Evolutionary conservation across 2,113 vertebrate genomes (phyloP), one percentile per base, ranked within the genome.

Genomic region (Trochalopteron elliotii): DNA sequence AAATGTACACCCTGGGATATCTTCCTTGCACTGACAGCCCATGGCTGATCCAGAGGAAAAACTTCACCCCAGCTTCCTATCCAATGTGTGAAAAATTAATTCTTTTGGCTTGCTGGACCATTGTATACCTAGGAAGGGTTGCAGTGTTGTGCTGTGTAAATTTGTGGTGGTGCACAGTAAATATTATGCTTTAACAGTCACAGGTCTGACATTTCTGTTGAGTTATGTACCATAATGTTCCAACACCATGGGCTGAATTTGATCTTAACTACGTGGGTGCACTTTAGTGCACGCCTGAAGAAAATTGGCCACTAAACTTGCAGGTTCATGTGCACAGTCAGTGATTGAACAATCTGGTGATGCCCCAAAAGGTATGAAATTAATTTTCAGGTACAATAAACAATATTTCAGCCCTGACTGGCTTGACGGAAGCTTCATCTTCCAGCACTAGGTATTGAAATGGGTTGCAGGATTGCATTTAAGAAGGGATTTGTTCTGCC

Each of bases 381-480:
- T 96, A 97, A 97, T 96, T 97, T 97, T 96, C 96, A 96, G 94
- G 83, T 95, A 92, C 90, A 94, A 82, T 97, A 95, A 96, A 93
- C 70, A 95, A 75, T 96, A 92, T 95, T 96, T 96, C 90, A 95
- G 77, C 91, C 90, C 82, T 94, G 93, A 77, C 71, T 83, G 75
- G 31, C 78, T 92, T 87, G 89, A 75, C 5, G 19, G 84, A 88
- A 92, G n/a, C 83, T 93, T 95, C 70, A 49, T 95, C 94, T 96
- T 92, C 63, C 81, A 60, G 74, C 55, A 35, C 55, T 74, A 20
- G 77, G 30, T 89, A 94, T 69, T 87, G 92, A 84, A 97, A 94
- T 87, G 71, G 77, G 61, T 78, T 96, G 88, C 74, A 76, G 88
- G 83, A 31, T 92, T 91, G 83, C 57, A 39, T 94, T 96, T 90